Base-by-base conservation (phyloP, 2,113 vertebrate genomes). In the Halcyon malimbica region DNA sequence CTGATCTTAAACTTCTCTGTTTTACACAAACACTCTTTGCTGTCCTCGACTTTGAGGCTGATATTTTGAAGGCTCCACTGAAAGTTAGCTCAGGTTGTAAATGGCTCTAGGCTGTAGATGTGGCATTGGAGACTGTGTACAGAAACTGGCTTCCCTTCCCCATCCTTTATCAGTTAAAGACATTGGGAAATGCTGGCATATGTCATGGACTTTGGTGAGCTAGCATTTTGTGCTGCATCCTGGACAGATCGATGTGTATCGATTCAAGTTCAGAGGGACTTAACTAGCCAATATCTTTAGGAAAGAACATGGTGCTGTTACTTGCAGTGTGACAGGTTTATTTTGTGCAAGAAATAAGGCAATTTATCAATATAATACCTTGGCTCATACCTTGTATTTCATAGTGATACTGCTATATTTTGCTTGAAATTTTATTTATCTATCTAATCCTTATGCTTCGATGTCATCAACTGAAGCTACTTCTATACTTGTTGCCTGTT, bases 71-170 rank as follows among this genome's bases (percentile, higher is more conserved):
- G 15, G 10, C n/a, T 75, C 24, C 16, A 4, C 19, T 46, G 28
- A 48, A 86, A 8, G 4, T 50, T 56, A 54, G 23, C 16, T 89
- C 10, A 35, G 20, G 8, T 21, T 56, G 5, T 60, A 75, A 64
- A 16, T 75, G 12, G 2, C 74, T 56, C 50, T 53, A 39, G 24
- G 19, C 50, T 44, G 33, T 17, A 23, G 31, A 10, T 1, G 4
- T 78, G 48, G 16, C 0, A 0, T 90, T 85, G 13, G 44, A 37
- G 60, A 4, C 24, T 31, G 14, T 2, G 0, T 57, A 21, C 67
- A n/a, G 67, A 67, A 92, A 35, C 31, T 57, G 24, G 4, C 50
- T 91, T 86, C 67, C 14, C 65, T 77, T 74, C 29, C 16, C 14
- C 60, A 1, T 25, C 31, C 26, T 63, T 69, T 25, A 25, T 63